phyloP scores from a whole-genome alignment of 2,113 vertebrate species.

The Perccottus glenii region DNA sequence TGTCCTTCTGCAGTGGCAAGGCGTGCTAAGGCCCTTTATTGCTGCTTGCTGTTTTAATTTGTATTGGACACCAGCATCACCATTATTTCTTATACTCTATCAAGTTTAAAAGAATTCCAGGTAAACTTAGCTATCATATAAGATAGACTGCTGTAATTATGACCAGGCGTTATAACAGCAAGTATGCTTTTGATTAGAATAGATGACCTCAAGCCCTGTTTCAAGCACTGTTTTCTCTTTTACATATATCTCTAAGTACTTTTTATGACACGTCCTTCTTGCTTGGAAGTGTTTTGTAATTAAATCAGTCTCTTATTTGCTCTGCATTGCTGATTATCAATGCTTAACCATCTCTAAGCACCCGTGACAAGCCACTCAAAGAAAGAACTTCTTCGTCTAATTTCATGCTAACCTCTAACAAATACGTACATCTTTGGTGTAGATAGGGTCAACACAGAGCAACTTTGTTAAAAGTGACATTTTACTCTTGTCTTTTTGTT shows the following conservation, averaged over 20 bases:
- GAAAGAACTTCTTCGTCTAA: slow-evolving; percentile 44
- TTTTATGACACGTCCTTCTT: not conserved
- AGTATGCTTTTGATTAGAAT: too few species aligned
- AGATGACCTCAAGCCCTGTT: too few species aligned
- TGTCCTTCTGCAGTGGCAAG: too few species aligned
- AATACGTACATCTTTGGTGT: not conserved
- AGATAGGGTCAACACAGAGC: slow-evolving; percentile 27
- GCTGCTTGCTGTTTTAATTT: too few species aligned
- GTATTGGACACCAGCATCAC: too few species aligned
- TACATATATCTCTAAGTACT: not conserved
- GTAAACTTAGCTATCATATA: too few species aligned
- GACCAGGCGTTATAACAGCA: too few species aligned
- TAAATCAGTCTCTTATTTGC: slow-evolving; percentile 33
- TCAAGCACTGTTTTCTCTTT: not conserved
- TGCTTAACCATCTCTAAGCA: slow-evolving; percentile 26
- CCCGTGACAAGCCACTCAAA: slow-evolving; percentile 32
- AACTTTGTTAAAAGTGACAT: slow-evolving; percentile 33
- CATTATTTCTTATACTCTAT: too few species aligned
- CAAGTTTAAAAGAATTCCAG: too few species aligned
- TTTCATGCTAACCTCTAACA: slow-evolving; percentile 32
- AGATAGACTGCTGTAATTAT: too few species aligned
- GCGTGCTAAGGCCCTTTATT: too few species aligned
- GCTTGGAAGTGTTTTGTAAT: slow-evolving; percentile 31
- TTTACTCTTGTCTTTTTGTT: slow-evolving; percentile 10
- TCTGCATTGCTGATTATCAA: slow-evolving; percentile 46